Evolutionary conservation across 2,888 invertebrate genomes (phyloP), one percentile per base, ranked within the genome.

Genomic region (Aleiodes leptofemur): DNA sequence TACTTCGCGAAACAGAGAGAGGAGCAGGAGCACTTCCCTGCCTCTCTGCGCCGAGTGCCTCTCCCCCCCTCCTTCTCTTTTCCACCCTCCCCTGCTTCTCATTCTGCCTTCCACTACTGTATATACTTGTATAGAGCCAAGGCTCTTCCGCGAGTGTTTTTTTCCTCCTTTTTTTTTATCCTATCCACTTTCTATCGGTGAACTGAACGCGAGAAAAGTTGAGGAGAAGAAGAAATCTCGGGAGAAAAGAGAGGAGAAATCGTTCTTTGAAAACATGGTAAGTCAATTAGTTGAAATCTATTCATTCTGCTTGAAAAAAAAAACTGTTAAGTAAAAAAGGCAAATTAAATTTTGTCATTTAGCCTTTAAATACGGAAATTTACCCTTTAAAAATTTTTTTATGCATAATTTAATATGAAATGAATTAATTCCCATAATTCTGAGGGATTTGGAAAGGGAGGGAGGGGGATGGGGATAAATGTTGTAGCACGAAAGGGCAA

Each of bases 261-360:
- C 76, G 34, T 34, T 69, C 43, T 59, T 31, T 29, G 59, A 11
- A 53, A 71, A 77, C 76, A 81, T 74, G 84, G 85, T 85, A 84
- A 85, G 85, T 84, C 82, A 81, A 84, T 84, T 83, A 84, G 78
- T 81, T 83, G 34, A 73, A 75, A 73, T 66, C 50, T 48, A 68
- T 72, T 57, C 31, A 51, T n/a, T n/a, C 29, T 50, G 48, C 38
- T 64, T 57, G 13, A 57, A 57, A 11, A 29, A 29, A 56, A 29
- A 23, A 29, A 56, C 31, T 9, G 7, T 43, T 43, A 9, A 3
- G 43, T 23, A 23, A 23, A 23, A 23, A 43, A 8, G 11, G 11
- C 7, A 9, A 43, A 43, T 43, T 0, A 43, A 43, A 11, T 43
- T 43, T 43, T 11, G 43, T 43, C 23, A 43, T 43, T 43, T 34